These are phyloP conservation scores for Chrysolina haemoptera DNA, from an alignment of 2,888 invertebrate species.

Conservation along the genomic window DNA sequence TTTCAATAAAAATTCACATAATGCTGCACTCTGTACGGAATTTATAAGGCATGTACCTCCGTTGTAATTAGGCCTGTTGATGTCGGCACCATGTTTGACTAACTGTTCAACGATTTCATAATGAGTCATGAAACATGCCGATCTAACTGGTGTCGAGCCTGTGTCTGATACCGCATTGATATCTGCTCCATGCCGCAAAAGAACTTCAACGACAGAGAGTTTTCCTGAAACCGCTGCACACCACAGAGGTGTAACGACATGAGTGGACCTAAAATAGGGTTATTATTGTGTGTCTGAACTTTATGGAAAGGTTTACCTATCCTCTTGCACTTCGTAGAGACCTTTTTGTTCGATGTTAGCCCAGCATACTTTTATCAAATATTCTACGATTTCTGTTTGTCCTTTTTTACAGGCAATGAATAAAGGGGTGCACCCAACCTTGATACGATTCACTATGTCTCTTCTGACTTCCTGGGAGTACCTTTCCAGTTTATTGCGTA, in stretches of 20 bases:
- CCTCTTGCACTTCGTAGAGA: constrained; percentile 87
- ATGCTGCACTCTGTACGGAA: constrained; percentile 87
- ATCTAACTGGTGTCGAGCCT: constrained; percentile 91
- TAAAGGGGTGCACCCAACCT: constrained; percentile 86
- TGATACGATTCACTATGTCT: constrained; percentile 79
- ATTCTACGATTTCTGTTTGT: constrained; percentile 88
- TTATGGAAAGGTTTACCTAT: constrained; percentile 70
- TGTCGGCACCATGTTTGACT: constrained; percentile 86
- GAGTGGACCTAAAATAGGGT: constrained; percentile 73
- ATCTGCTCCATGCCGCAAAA: constrained; percentile 85
- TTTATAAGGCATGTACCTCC: constrained; percentile 96
- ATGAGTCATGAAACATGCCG: constrained; percentile 95
- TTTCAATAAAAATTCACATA: constrained; percentile 85
- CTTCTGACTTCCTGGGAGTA: constrained; percentile 76
- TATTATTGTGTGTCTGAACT: background rate
- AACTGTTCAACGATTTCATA: constrained; percentile 84
- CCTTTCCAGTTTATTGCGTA: constrained; percentile 74
- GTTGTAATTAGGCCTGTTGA: constrained; percentile 88
- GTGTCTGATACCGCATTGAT: constrained; percentile 91
- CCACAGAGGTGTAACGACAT: constrained; percentile 92
- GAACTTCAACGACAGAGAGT: constrained; percentile 81
- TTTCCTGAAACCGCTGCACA: constrained; percentile 92
- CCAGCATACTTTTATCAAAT: constrained; percentile 85
- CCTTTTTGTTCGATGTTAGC: constrained; percentile 91
- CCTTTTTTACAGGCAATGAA: constrained; percentile 86